Base-by-base conservation (phyloP, 2,888 invertebrate species). In the Augochlorella aurata region DNA sequence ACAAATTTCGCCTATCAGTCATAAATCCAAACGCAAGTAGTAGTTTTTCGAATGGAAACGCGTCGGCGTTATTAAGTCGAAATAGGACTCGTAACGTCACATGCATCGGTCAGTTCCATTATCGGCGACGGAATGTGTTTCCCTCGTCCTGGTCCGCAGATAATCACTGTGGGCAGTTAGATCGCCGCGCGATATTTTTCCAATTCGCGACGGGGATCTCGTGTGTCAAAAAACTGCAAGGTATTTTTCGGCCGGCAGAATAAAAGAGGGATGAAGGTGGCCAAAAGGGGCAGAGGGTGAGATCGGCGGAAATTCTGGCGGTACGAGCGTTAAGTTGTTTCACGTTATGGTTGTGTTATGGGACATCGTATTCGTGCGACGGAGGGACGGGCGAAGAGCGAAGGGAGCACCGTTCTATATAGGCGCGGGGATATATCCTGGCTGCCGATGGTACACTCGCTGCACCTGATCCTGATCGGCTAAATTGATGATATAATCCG, bases 401-500 rank as follows among this genome's bases (percentile, higher is more conserved):
- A 67, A 78, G 66, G 75, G 78, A 50, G 69, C 29, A 52, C 21
- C 50, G 78, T 70, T 74, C 68, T 79, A 79, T 82, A 84, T 74
- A 88, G 86, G 74, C 61, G 73, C 71, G 76, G 63, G 88, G 82
- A 86, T 88, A 86, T 83, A 88, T 89, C 83, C 84, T 69, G 86
- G 79, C 77, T 84, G 83, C 82, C 88, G 86, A 90, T 87, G 87
- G 86, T 87, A 84, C 83, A 84, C 84, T 83, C 85, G 86, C 82
- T 89, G 88, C 93, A 93, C 93, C 93, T 93, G 93, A 93, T 92
- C 93, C 92, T 90, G 88, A 90, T 86, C 88, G 87, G 90, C 87
- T 88, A 91, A 93, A 93, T 93, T 93, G 93, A 93, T 90, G 92
- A 89, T 90, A 90, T 93, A 93, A 93, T 93, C 93, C 91, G 85